Conservation (phyloP, 2,888 invertebrate genomes). For the Lochmaea capreae region DNA sequence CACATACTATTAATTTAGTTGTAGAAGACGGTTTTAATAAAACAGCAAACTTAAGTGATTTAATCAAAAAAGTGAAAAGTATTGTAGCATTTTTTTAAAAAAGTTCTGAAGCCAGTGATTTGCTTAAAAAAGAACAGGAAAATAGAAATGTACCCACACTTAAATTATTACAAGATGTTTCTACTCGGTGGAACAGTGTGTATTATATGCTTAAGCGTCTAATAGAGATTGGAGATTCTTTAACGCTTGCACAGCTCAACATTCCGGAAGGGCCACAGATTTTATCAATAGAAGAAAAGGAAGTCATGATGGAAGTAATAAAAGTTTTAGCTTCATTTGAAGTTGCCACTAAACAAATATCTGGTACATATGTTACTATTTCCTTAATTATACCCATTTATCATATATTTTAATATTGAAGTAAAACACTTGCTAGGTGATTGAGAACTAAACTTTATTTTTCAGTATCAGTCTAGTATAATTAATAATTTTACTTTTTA, state of each 20-base stretch:
- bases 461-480: too few species aligned
- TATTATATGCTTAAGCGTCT: conserved; percentile 19
- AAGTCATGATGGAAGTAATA: conserved; percentile 12
- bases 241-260: conserved; percentile 16
- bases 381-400: conserved; percentile 22
- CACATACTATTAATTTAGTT: conserved; percentile 18
- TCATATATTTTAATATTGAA: too few species aligned
- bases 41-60: conserved; percentile 3
- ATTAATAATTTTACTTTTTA: too few species aligned
- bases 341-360: conserved; percentile 20
- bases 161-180: conserved; percentile 22
- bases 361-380: conserved; percentile 21
- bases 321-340: conserved; percentile 21
- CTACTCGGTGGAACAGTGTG: conserved; percentile 26
- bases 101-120: conserved; percentile 12
- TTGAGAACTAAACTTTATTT: too few species aligned
- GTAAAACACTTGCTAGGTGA: too few species aligned
- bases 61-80: conserved; percentile 3
- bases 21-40: conserved; percentile 18
- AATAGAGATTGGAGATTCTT: conserved; percentile 16
- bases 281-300: not conserved
- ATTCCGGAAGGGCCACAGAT: conserved; percentile 10
- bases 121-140: conserved; percentile 16
- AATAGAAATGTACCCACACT: conserved; percentile 11
- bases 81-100: conserved; percentile 24